Conservation (phyloP, 2,797 vertebrate genomes). For the Aulostomus chinensis region DNA sequence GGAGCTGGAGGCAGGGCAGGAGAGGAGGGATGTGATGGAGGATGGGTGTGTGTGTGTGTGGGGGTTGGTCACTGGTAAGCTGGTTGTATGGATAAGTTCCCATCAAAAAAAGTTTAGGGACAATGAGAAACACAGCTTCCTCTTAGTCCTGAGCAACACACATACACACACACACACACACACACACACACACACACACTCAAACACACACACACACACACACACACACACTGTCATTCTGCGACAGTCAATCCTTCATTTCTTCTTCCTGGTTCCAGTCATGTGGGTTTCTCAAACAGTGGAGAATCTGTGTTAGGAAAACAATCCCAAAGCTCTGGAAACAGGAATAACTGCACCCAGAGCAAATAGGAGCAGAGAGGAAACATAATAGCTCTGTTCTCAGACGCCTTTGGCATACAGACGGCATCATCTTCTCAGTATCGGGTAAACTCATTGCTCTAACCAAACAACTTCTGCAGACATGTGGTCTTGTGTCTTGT, state of each 20-base stretch:
- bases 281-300: conserved; percentile 8
- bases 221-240: no score
- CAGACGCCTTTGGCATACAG: conserved; percentile 67
- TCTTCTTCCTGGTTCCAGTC: conserved; percentile 26
- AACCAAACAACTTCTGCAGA: conserved; percentile 11
- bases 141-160: no score
- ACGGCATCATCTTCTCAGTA: conserved; percentile 43
- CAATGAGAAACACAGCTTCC: no score
- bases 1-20: conserved; percentile 20
- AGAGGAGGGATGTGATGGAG: conserved; percentile 9
- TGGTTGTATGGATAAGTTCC: no score
- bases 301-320: conserved; percentile 31
- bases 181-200: no score
- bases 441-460: conserved; percentile 37
- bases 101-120: background rate
- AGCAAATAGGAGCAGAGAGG: conserved; percentile 57
- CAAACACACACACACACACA: no score
- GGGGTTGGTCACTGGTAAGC: conserved; percentile 14
- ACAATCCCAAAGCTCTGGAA: conserved; percentile 39
- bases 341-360: conserved; percentile 67
- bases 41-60: conserved; percentile 13
- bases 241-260: conserved; percentile 11
- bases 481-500: no score
- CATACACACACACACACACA: no score
- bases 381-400: conserved; percentile 29